Evolutionary conservation across 2,797 vertebrate species (phyloP).

Genomic region (Myripristis murdjan): DNA sequence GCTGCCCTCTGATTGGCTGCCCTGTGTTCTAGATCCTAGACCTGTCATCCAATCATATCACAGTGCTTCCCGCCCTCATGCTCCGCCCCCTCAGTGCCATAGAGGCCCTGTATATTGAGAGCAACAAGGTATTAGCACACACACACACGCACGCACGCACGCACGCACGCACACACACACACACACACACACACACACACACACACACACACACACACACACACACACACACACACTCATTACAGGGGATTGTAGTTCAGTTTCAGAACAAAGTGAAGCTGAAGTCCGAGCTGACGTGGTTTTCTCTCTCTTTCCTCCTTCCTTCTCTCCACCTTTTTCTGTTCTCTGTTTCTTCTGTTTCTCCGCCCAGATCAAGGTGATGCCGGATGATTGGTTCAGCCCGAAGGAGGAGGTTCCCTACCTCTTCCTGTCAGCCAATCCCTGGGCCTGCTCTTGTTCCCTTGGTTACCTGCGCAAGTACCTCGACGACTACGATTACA

Average conservation of each 20-base stretch:
- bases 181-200: no score
- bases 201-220: conserved; percentile 19
- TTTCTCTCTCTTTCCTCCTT: not conserved
- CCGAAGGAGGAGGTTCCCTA: conserved; percentile 72
- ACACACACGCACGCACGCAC: no score
- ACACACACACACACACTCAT: conserved; percentile 4
- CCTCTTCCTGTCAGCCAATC: conserved; percentile 81
- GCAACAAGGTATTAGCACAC: conserved; percentile 72
- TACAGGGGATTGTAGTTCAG: no score
- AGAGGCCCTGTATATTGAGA: conserved; percentile 73
- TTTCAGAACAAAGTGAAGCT: no score
- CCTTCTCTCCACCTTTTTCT: not conserved
- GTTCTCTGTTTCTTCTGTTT: no score
- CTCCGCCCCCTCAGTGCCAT: conserved; percentile 70
- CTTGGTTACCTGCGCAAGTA: conserved; percentile 71
- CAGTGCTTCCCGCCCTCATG: conserved; percentile 66
- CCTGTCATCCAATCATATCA: conserved; percentile 73
- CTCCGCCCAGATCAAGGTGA: conserved; percentile 41
- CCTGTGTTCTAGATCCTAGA: conserved; percentile 66
- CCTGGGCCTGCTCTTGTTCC: conserved; percentile 81
- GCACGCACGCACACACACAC: conserved; percentile 9
- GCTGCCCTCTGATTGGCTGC: not conserved
- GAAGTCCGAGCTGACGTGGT: no score
- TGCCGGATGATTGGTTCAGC: conserved; percentile 81
- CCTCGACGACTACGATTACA: conserved; percentile 39